Evolutionary conservation across 2,113 vertebrate species (phyloP).

Genomic region (Syrmaticus mikado): DNA sequence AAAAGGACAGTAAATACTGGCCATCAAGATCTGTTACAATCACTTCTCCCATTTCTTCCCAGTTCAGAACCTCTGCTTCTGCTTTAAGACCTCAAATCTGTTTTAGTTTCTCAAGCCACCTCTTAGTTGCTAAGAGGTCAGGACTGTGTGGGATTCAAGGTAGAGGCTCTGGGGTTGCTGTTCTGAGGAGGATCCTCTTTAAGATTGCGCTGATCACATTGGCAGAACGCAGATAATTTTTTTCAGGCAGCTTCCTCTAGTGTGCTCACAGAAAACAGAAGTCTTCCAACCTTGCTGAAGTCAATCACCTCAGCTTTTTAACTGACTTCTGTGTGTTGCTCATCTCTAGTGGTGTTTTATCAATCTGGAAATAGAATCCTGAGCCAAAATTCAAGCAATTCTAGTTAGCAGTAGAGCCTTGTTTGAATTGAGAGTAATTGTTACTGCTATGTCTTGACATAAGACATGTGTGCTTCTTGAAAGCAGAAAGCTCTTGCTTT

Average conservation of each 20-base stretch:
- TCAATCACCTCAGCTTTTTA: neutral
- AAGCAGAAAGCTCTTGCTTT: neutral
- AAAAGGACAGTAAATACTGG: neutral
- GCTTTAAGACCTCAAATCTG: neutral
- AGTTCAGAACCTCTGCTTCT: neutral
- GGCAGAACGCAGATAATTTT: neutral
- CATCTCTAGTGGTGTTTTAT: neutral
- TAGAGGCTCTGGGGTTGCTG: neutral
- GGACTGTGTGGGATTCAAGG: neutral
- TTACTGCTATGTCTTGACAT: accelerated
- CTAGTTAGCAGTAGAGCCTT: neutral
- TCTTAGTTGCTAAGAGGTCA: neutral
- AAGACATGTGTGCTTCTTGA: neutral
- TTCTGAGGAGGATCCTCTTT: neutral
- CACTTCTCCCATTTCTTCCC: neutral
- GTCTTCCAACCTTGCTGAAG: neutral
- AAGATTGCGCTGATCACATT: neutral
- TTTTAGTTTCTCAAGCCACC: neutral
- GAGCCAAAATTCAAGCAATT: neutral
- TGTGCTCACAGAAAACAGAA: neutral
- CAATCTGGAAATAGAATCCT: neutral
- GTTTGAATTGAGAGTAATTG: neutral
- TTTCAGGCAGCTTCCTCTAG: neutral
- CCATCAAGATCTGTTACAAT: neutral
- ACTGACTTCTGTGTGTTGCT: neutral